Evolutionary conservation across 2,888 invertebrate genomes (phyloP).

Genomic region (Dioctria rufipes): DNA sequence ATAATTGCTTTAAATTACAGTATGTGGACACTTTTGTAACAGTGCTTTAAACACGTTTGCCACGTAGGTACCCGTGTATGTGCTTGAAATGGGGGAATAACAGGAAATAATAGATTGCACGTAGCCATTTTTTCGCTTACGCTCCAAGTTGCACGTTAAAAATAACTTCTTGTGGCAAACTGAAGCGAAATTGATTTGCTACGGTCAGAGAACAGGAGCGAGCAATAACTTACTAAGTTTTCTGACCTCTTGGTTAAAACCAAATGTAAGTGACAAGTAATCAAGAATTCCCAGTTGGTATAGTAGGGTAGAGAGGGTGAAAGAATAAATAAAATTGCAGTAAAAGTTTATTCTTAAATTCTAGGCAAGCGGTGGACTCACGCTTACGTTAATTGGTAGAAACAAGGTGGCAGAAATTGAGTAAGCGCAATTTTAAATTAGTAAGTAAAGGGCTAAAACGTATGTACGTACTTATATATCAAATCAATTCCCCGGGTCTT

Average conservation of each 20-base stretch:
- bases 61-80: background rate
- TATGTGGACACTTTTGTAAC: constrained; percentile 33
- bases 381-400: too few relatives aligned
- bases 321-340: background rate
- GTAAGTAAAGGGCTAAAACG: too few relatives aligned
- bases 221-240: constrained; percentile 34
- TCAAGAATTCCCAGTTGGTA: constrained; percentile 15
- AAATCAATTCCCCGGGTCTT: too few relatives aligned
- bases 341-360: too few relatives aligned
- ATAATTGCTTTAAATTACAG: too few relatives aligned
- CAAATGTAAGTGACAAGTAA: constrained; percentile 43
- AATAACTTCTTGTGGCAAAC: constrained; percentile 47
- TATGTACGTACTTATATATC: too few relatives aligned
- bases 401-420: too few relatives aligned
- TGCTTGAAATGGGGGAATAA: constrained; percentile 7
- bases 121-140: constrained; percentile 2
- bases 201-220: constrained; percentile 44
- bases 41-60: constrained; percentile 19
- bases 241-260: constrained; percentile 8
- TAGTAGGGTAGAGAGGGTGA: constrained; percentile 11
- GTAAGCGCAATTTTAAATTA: too few relatives aligned
- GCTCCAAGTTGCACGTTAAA: constrained; percentile 35
- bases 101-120: constrained; percentile 43
- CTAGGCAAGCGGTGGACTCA: too few relatives aligned
- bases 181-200: constrained; percentile 43